Base-by-base conservation (phyloP, 1,140 invertebrate genomes). In the Coptotermes formosanus region DNA sequence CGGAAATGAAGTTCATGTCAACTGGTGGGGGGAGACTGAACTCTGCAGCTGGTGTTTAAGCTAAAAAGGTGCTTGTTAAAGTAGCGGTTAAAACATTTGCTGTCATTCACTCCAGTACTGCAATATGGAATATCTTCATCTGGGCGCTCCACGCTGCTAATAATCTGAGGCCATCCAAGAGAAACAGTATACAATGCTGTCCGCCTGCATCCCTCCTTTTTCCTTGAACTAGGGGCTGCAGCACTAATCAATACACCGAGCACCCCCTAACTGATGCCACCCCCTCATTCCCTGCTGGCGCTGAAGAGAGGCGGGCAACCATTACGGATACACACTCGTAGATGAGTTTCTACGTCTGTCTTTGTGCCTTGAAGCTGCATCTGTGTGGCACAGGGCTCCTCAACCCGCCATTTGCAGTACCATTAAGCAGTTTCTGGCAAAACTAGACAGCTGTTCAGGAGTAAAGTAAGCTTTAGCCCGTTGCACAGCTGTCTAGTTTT, bases 261-360 rank as follows among this genome's bases (percentile, higher is more conserved):
- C 21, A 23, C 59, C 59, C 59, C 59, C 59, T 23, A 64, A 23
- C 59, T 64, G 59, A 64, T 64, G 59, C 59, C 59, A 64, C 59
- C 59, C 59, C 59, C 59, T 64, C 59, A 64, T 64, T 19, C 59
- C 59, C 59, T 64, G 59, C 59, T 64, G 59, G 59, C 59, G 59
- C 59, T 64, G 59, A 64, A 64, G 59, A 64, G 59, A 64, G 59
- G 59, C 59, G 59, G 59, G 21, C 59, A 8, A 64, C 59, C 59
- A 64, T 64, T 64, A 64, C 59, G 59, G 59, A 64, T 64, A 64
- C 21, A 59, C 55, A 64, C 59, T 64, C 59, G 59, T 19, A 64
- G 59, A 64, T 64, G 59, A 64, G 59, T 64, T 64, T 64, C 59
- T 64, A 64, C 59, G 59, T 64, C 59, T 64, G 59, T 64, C 59